Conservation (phyloP, 2,797 vertebrate species). For the Rhinella marina region DNA sequence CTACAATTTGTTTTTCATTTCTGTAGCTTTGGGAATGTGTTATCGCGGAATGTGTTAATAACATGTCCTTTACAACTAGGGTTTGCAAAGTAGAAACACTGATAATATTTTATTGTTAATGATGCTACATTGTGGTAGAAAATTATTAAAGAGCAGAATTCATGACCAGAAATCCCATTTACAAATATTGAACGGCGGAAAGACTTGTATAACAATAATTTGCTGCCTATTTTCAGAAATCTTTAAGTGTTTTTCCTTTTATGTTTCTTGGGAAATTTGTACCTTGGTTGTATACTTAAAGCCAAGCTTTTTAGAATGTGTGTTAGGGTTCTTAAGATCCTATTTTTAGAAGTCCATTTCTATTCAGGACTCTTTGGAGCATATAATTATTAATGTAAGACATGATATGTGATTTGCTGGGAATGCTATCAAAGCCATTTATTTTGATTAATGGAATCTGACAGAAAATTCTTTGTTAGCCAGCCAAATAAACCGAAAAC, state of each 20-base stretch:
- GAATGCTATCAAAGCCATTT: constrained; percentile 7
- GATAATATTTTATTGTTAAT: constrained; percentile 12
- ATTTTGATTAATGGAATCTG: constrained; percentile 28
- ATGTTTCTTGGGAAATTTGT: background rate
- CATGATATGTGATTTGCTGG: constrained; percentile 11
- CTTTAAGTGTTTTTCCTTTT: constrained; percentile 2
- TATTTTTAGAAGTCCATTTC: background rate
- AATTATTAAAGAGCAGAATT: background rate
- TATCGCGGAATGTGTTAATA: background rate
- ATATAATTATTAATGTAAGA: constrained; percentile 30
- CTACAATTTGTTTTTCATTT: background rate
- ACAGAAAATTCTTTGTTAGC: constrained; percentile 9
- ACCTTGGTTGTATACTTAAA: constrained; percentile 2
- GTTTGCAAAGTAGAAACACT: background rate
- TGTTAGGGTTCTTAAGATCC: background rate
- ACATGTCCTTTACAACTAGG: background rate
- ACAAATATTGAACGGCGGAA: background rate
- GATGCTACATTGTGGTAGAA: constrained; percentile 1
- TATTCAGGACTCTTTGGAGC: background rate
- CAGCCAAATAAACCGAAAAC: constrained; percentile 9
- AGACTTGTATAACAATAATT: background rate
- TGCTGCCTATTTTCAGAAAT: constrained; percentile 6
- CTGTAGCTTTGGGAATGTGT: background rate
- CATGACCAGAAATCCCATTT: background rate
- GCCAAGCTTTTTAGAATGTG: background rate